phyloP scores from a whole-genome alignment of 1,140 invertebrate species.

The Nilaparvata lugens region DNA sequence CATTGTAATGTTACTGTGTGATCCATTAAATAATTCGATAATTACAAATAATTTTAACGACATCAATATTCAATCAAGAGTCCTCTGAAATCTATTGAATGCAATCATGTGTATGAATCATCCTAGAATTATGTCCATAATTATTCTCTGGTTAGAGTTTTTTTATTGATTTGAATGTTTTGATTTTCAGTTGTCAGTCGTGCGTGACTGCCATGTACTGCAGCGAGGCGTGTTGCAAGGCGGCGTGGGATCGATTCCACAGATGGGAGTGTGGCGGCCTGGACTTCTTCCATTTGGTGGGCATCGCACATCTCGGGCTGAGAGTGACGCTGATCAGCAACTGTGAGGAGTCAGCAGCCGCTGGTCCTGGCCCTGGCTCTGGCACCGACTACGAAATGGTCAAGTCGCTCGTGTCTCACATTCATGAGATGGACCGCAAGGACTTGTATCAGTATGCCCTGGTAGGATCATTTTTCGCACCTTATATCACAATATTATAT shows the following conservation, averaged over 20 bases:
- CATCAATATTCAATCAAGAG: too few species aligned
- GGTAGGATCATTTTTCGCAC: conserved; percentile 36
- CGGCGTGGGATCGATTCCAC: conserved; percentile 54
- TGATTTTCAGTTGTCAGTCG: conserved; percentile 44
- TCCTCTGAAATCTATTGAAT: too few species aligned
- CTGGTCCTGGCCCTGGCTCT: too few species aligned
- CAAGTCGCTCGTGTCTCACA: conserved; percentile 50
- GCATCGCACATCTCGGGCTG: conserved; percentile 65
- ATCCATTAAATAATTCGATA: too few species aligned
- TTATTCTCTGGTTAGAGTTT: too few species aligned
- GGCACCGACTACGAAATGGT: conserved; percentile 34
- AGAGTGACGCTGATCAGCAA: conserved; percentile 45
- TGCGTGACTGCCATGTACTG: conserved; percentile 61
- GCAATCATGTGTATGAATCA: too few species aligned
- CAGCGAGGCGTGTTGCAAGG: conserved; percentile 45
- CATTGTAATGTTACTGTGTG: too few species aligned
- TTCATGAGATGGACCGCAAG: conserved; percentile 44
- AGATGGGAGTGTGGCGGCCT: conserved; percentile 62
- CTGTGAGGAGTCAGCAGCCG: too few species aligned
- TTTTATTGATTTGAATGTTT: conserved; percentile 4
- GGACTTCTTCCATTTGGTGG: conserved; percentile 52
- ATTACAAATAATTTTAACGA: too few species aligned
- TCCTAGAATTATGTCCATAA: too few species aligned
- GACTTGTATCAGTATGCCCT: conserved; percentile 55
- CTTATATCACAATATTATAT: neutral